phyloP scores from a whole-genome alignment of 2,797 vertebrate species.

The Lateolabrax maculatus region DNA sequence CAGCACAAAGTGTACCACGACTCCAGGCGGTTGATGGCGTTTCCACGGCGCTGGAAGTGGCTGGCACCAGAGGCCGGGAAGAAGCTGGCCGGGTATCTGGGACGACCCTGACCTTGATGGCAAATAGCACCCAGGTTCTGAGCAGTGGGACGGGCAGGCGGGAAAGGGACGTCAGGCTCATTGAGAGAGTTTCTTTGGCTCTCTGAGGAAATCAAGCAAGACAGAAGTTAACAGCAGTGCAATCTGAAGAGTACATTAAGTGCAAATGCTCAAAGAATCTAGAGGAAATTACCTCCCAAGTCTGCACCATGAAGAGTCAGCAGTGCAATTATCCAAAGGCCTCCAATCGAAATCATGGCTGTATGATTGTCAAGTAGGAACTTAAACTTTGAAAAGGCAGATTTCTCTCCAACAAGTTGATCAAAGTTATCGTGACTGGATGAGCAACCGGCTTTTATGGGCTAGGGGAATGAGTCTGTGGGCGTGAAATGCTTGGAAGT shows the following conservation, averaged over 20 bases:
- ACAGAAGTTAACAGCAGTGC: neutral
- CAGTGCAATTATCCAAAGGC: constrained; percentile 57
- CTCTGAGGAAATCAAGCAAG: constrained; percentile 41
- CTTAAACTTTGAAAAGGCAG: neutral
- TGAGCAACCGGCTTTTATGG: constrained; percentile 51
- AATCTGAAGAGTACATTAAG: neutral
- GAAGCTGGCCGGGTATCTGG: constrained; percentile 63
- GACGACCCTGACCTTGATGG: constrained; percentile 52
- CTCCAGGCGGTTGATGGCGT: constrained; percentile 78
- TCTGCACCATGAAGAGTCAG: constrained; percentile 45
- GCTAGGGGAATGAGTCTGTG: constrained; percentile 25
- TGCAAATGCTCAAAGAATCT: neutral
- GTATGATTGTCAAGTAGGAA: neutral
- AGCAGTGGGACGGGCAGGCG: constrained; percentile 67
- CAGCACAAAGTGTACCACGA: constrained; percentile 77
- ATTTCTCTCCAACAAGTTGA: constrained; percentile 4
- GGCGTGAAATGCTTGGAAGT: constrained; percentile 45
- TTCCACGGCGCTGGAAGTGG: constrained; percentile 68
- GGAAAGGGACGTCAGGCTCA: constrained; percentile 70
- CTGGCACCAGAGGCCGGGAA: constrained; percentile 62
- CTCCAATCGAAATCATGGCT: constrained; percentile 59
- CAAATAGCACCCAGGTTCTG: constrained; percentile 70
- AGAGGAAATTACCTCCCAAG: constrained; percentile 68
- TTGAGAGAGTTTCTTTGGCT: neutral
- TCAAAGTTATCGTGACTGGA: neutral